A percentile compares a stretch with the other conserved stretches of the same genome.
Evolutionary conservation across 2,113 vertebrate genomes (phyloP).

Genomic region (Nipponia nippon): DNA sequence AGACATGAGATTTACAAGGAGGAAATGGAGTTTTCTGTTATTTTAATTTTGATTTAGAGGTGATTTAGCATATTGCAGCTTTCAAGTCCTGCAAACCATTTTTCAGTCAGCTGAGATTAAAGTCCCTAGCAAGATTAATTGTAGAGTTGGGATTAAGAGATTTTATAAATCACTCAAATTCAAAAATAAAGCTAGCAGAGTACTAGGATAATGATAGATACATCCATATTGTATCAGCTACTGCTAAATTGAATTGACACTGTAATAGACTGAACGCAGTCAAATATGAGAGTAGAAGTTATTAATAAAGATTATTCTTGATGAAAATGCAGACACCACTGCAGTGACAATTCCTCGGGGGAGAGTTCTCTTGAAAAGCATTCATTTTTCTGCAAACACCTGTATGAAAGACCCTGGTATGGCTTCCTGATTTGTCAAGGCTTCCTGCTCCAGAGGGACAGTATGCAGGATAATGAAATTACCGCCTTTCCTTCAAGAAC

Average conservation of each 20-base stretch:
- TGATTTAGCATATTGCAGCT: conserved; percentile 36
- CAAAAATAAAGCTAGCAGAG: conserved; percentile 40
- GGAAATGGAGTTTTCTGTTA: conserved; percentile 36
- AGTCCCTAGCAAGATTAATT: conserved; percentile 51
- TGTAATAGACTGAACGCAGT: not conserved
- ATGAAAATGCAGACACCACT: conserved; percentile 2
- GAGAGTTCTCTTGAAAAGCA: not conserved
- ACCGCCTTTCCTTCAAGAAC: not conserved
- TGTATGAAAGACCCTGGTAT: not conserved
- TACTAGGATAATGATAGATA: conserved; percentile 22
- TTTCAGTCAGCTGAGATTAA: conserved; percentile 49
- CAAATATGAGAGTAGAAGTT: conserved; percentile 11
- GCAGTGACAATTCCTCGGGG: not conserved
- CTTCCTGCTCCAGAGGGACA: not conserved
- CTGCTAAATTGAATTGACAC: conserved; percentile 51
- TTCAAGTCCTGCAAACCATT: conserved; percentile 10
- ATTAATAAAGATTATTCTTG: conserved; percentile 27
- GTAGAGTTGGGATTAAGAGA: conserved; percentile 45
- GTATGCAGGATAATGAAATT: not conserved
- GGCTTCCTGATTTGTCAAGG: not conserved
- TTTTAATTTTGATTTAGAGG: conserved; percentile 53
- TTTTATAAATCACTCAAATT: conserved; percentile 55
- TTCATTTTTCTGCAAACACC: conserved; percentile 1
- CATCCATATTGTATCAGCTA: conserved; percentile 5
- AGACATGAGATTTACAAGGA: not conserved